Base-by-base conservation (phyloP, 1,140 invertebrate genomes). In the Panagrolaimus sp. region DNA sequence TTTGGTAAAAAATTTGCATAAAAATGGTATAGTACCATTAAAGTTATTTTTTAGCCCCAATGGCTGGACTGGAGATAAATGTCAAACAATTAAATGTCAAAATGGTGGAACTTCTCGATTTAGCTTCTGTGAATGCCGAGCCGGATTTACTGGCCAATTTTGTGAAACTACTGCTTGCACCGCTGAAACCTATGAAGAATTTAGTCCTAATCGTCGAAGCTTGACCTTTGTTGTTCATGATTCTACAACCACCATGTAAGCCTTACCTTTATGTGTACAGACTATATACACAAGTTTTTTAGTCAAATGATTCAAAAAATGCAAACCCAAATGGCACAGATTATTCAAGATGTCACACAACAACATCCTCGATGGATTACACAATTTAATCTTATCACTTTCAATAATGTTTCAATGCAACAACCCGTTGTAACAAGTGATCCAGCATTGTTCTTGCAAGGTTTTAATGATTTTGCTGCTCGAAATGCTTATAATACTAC, bases 181-280 rank as follows among this genome's bases (percentile, higher is more conserved):
- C 27, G 9, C 20, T 20, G 20, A 57, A 27, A 25, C 51, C 27
- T 57, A 27, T 20, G 51, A 57, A 16, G 51, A 57, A 11, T 57
- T 57, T 20, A 11, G 20, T 13, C 20, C 20, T 1, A 57, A 57
- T 57, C 14, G 51, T 11, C 51, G 51, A 3, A 25, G 20, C 11
- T 57, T 57, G 51, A 57, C 51, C 27, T 57, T 57, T 27, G 20
- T 57, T 20, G 51, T 57, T 16, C 51, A 57, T 27, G 27, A 20
- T 23, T 57, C 51, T 2, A 27, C 20, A 13, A 57, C 14, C 11
- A 57, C 27, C 9, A 25, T 57, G 31, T 38, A 38, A 38, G 31
- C 31, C n/a, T n/a, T 38, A 38, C 2, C 31, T 4, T 38, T 38
- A 7, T 4, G 7, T 38, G 7, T 38, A 7, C 31, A 38, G 7